These are phyloP conservation scores for Hippocampus comes DNA, from an alignment of 2,113 vertebrate species.

Conservation along the genomic window DNA sequence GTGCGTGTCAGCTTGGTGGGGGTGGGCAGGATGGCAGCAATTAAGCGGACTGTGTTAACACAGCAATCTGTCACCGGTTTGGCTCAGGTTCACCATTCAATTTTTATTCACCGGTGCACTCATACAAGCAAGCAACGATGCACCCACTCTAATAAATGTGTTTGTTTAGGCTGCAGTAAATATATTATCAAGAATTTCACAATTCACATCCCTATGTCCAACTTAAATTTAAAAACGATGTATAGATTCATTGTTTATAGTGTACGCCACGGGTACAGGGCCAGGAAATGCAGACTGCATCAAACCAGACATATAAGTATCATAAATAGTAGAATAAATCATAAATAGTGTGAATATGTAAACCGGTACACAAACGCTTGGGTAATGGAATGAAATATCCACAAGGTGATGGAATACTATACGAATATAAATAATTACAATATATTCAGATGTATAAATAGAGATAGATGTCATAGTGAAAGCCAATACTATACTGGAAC, in stretches of 20 bases:
- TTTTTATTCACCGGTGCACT: slow-evolving; percentile 1
- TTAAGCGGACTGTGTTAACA: slow-evolving; percentile 17
- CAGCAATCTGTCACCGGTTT: slow-evolving; percentile 20
- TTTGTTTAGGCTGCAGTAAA: slow-evolving; percentile 1
- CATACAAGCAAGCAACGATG: slow-evolving; percentile 6
- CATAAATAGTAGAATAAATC: neutral
- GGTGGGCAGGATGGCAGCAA: slow-evolving; percentile 10
- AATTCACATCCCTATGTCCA: slow-evolving; percentile 8
- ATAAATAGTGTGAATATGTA: neutral
- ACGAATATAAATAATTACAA: neutral
- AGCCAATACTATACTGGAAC: neutral
- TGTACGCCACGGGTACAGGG: no score
- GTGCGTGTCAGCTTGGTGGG: slow-evolving; percentile 21
- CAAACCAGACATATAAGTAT: neutral
- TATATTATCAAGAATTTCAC: neutral
- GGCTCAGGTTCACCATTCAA: slow-evolving; percentile 7
- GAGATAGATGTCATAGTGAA: neutral
- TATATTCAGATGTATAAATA: neutral
- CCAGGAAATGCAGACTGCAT: neutral
- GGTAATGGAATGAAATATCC: neutral
- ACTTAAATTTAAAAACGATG: neutral
- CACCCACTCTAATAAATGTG: slow-evolving; percentile 1
- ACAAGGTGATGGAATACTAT: neutral
- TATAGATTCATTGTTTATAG: neutral
- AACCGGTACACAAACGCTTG: no score